Evolutionary conservation across 37 sponge, comb jelly and placozoan genomes (phyloP).

Genomic region (Haliclona indistincta): DNA sequence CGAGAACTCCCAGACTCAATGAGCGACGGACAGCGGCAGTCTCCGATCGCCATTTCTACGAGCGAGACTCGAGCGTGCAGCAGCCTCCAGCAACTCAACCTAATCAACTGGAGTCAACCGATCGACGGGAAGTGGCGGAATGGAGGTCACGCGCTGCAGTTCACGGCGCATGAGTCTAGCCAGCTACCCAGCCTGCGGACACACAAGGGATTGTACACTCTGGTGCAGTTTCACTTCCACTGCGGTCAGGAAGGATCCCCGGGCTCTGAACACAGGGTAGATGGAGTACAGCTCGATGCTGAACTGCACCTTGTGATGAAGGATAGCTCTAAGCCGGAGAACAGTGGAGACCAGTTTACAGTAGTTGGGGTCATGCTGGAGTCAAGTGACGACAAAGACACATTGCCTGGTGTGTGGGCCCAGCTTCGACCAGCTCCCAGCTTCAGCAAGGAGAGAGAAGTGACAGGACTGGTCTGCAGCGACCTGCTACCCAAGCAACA

Average conservation of each 20-base stretch:
- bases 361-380: constrained; percentile 22
- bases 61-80: not conserved
- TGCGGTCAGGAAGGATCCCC: constrained; percentile 1
- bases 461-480: no score
- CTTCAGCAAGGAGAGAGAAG: no score
- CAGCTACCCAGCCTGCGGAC: not conserved
- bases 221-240: constrained; percentile 28
- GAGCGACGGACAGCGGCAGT: constrained; percentile 17
- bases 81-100: not conserved
- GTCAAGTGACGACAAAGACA: no score
- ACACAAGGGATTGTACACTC: constrained; percentile 5
- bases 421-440: no score
- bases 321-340: no score
- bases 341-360: not conserved
- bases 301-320: not conserved
- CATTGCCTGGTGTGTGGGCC: no score
- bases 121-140: not conserved
- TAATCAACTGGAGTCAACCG: not conserved
- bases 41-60: constrained; percentile 7
- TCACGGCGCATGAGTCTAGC: not conserved
- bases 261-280: constrained; percentile 31
- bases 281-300: not conserved
- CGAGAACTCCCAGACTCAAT: not conserved
- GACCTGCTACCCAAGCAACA: no score
- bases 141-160: constrained; percentile 1